Conservation (phyloP, 2,888 invertebrate genomes). For the Parnassius glacialis region DNA sequence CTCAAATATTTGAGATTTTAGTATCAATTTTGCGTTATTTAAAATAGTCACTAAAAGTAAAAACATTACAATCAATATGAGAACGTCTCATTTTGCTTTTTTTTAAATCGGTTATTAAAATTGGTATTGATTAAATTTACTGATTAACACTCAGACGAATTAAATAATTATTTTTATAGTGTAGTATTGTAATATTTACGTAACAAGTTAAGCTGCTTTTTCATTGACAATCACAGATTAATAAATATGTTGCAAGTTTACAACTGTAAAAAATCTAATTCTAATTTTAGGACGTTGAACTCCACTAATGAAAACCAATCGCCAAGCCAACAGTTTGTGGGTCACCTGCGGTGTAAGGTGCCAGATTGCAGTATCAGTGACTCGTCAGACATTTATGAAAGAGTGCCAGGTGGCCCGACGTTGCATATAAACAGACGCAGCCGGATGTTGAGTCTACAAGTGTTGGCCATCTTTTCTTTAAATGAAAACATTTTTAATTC, state of each 20-base stretch:
- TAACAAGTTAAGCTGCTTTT: no score
- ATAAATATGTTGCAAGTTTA: no score
- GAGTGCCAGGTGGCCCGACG: conserved; percentile 17
- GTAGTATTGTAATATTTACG: no score
- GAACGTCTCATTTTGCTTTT: no score
- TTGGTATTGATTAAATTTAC: no score
- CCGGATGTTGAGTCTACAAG: conserved; percentile 26
- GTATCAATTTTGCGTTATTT: no score
- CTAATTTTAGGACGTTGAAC: conserved; percentile 20
- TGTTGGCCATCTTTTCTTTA: conserved; percentile 5
- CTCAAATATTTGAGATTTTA: no score
- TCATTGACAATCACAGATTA: neutral
- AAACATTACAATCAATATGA: no score
- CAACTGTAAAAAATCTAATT: conserved; percentile 9
- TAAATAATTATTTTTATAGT: no score
- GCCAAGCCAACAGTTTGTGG: conserved; percentile 24
- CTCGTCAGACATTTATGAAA: conserved; percentile 22
- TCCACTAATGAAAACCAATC: conserved; percentile 11
- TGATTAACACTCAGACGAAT: no score
- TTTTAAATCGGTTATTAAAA: no score
- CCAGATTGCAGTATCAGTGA: conserved; percentile 19
- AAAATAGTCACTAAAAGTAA: no score
- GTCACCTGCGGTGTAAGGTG: conserved; percentile 22
- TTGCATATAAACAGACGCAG: conserved; percentile 25
- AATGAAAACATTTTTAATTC: conserved; percentile 6